These are phyloP conservation scores for Fregetta grallaria DNA, from an alignment of 2,113 vertebrate species.

Conservation along the genomic window DNA sequence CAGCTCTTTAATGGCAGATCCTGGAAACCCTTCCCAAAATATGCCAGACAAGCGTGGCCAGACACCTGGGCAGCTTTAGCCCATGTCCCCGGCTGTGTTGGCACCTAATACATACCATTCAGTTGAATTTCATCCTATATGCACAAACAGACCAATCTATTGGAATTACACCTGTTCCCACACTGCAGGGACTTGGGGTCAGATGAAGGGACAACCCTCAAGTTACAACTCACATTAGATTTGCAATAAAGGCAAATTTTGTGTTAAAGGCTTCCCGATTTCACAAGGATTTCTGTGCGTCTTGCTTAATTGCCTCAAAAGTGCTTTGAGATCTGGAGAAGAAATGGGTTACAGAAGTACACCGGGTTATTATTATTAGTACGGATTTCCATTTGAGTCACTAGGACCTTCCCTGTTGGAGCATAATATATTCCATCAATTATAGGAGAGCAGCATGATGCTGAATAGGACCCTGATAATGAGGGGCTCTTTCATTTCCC, in stretches of 20 bases:
- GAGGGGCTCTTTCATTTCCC: constrained; percentile 32
- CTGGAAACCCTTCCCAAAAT: background rate
- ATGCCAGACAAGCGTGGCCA: fast-evolving
- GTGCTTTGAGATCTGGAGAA: background rate
- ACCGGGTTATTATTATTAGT: background rate
- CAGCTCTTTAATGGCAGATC: background rate
- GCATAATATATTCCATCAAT: constrained; percentile 26
- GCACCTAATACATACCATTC: background rate
- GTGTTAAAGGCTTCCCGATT: background rate
- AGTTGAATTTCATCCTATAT: background rate
- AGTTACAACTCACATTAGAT: background rate
- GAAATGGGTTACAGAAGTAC: background rate
- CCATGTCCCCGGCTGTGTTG: background rate
- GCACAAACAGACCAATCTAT: fast-evolving
- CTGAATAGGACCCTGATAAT: constrained; percentile 12
- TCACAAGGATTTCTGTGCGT: background rate
- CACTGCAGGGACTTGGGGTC: background rate
- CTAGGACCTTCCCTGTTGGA: background rate
- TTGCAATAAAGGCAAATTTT: background rate
- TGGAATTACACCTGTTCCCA: background rate
- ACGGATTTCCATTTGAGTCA: background rate
- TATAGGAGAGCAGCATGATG: background rate
- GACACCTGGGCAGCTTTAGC: background rate
- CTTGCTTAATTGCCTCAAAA: background rate
- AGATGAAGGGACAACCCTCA: background rate